Evolutionary conservation across 2,888 invertebrate genomes (phyloP).

Genomic region (Eristalis pertinax): DNA sequence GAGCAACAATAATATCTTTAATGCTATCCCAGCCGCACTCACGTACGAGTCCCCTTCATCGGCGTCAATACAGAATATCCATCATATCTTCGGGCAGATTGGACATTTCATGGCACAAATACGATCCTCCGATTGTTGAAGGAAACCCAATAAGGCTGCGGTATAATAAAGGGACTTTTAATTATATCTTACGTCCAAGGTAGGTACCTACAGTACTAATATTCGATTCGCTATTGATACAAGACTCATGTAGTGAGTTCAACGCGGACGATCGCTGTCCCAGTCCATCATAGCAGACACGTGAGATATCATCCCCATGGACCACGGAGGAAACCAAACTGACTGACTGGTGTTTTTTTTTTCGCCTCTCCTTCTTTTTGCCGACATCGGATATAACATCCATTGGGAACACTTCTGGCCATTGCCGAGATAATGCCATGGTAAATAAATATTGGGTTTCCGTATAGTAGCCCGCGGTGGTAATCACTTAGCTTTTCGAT

Average conservation of each 20-base stretch:
- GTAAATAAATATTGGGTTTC: slow-evolving; percentile 59
- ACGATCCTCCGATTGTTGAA: background rate
- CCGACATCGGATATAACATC: slow-evolving; percentile 2
- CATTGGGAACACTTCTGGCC: slow-evolving; percentile 17
- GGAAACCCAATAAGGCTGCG: slow-evolving; percentile 8
- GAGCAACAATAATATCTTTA: slow-evolving; percentile 2
- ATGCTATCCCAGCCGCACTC: background rate
- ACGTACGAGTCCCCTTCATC: background rate
- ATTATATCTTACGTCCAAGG: slow-evolving; percentile 19
- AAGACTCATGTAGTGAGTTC: background rate
- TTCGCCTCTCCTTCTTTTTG: background rate
- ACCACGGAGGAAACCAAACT: background rate
- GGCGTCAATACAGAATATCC: background rate
- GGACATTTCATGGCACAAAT: background rate
- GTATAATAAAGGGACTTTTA: slow-evolving; percentile 11
- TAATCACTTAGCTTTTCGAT: slow-evolving; percentile 41
- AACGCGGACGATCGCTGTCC: background rate
- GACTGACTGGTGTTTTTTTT: slow-evolving; percentile 8
- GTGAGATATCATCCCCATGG: slow-evolving; percentile 1
- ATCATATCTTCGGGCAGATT: background rate
- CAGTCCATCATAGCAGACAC: background rate
- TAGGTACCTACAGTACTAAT: background rate
- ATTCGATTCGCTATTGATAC: slow-evolving; percentile 9
- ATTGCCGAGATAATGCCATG: slow-evolving; percentile 25
- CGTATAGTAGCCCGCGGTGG: slow-evolving; percentile 25